Percentiles rank a stretch among this genome's conserved stretches.
Evolutionary conservation across 2,888 invertebrate species (phyloP).

Genomic region (Cryptus armator): DNA sequence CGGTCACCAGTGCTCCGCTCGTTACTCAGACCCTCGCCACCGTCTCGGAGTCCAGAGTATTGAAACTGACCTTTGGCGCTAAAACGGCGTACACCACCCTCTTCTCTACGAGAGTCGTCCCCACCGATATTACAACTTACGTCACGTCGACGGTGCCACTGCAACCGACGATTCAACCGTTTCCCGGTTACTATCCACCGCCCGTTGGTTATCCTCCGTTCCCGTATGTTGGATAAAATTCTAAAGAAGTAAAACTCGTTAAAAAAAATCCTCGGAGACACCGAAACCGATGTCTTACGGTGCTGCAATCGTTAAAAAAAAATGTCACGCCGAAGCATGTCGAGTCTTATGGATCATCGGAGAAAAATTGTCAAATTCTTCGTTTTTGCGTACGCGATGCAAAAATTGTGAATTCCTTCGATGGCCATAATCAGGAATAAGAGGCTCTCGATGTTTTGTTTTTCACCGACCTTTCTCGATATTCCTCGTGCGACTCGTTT

Average conservation of each 20-base stretch:
- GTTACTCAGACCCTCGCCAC: slow-evolving; percentile 92
- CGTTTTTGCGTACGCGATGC: not conserved
- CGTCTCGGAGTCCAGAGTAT: slow-evolving; percentile 92
- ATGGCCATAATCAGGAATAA: slow-evolving; percentile 2
- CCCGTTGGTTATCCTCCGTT: slow-evolving; percentile 89
- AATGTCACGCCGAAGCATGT: slow-evolving; percentile 7
- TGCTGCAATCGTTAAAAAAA: slow-evolving; percentile 2
- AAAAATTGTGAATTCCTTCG: not conserved
- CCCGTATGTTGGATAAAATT: slow-evolving; percentile 89
- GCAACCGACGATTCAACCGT: slow-evolving; percentile 89
- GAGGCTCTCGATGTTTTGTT: not conserved
- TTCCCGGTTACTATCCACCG: slow-evolving; percentile 92
- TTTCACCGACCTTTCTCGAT: not conserved
- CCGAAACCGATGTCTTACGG: not conserved
- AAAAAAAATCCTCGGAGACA: slow-evolving; percentile 17
- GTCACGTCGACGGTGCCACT: slow-evolving; percentile 93
- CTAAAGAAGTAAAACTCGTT: not conserved
- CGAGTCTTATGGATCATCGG: not conserved
- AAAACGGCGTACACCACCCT: slow-evolving; percentile 95
- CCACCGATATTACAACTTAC: slow-evolving; percentile 93
- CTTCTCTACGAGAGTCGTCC: slow-evolving; percentile 93
- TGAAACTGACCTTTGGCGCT: slow-evolving; percentile 96
- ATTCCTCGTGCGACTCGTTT: not conserved
- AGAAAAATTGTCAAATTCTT: slow-evolving; percentile 25
- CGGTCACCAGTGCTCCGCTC: slow-evolving; percentile 92